Base-by-base conservation (phyloP, 1,140 invertebrate species). In the Panagrolaimus sp. region DNA sequence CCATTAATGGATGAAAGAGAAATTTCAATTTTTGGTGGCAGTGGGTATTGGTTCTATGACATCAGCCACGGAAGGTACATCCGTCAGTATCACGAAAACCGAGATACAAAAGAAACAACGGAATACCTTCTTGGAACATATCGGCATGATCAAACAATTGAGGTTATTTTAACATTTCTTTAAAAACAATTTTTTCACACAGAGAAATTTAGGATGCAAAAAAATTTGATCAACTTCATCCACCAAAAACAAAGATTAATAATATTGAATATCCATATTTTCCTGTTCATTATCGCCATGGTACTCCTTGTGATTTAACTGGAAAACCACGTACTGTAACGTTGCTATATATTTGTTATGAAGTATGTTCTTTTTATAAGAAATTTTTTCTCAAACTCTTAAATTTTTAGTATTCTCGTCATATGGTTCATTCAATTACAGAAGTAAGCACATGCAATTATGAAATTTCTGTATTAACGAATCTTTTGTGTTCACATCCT, bases 381-480 rank as follows among this genome's bases (percentile, higher is more conserved):
- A 11, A 2, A 57, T n/a, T 16, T 57, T 2, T 20, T 27, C 51
- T 16, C n/a, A 14, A 57, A 11, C 51, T 20, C 2, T 57, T 57
- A 20, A n/a, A n/a, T n/a, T n/a, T n/a, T n/a, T 16, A 57, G 51
- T 25, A 57, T 16, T 57, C 51, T 11, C 11, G n/a, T 11, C 20
- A 27, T 20, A 27, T 57, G 20, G 20, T 64, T 23, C 45, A 64
- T 64, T 64, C 63, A 11, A 44, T 64, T n/a, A 47, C 42, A 1
- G 63, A 64, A 47, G 63, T 64, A 11, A 64, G 63, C 63, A 44
- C 63, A 20, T 64, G 63, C 63, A 47, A 64, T 23, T 64, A 64
- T 47, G 63, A 64, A 47, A 31, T 64, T 9, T 9, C 31, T 23
- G 42, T 64, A n/a, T 31, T 64, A 9, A 64, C 63, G 1, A 43